Percentiles rank a stretch among this genome's conserved stretches.
Conservation (phyloP, 2,888 invertebrate genomes). For the Euzophera pinguis region DNA sequence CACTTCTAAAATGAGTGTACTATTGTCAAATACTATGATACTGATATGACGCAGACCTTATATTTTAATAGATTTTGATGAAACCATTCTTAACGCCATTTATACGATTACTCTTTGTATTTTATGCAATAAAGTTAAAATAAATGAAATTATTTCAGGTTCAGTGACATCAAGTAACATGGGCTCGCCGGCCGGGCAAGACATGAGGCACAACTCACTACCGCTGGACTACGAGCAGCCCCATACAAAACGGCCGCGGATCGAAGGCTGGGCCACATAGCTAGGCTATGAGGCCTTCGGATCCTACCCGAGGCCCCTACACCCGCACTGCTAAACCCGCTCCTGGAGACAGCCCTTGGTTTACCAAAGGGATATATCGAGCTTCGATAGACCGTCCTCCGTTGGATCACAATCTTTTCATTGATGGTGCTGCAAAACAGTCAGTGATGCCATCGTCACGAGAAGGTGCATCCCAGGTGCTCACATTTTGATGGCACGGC, state of each 20-base stretch:
- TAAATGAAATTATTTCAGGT: slow-evolving; percentile 67
- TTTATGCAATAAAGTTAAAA: no score
- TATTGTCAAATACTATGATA: no score
- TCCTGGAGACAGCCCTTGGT: slow-evolving; percentile 27
- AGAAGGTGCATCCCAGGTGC: slow-evolving; percentile 57
- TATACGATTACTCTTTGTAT: no score
- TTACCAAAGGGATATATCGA: slow-evolving; percentile 30
- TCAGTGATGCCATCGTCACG: slow-evolving; percentile 33
- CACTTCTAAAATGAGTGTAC: no score
- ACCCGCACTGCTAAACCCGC: slow-evolving; percentile 71
- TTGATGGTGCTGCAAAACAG: slow-evolving; percentile 24
- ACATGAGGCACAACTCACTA: slow-evolving; percentile 68
- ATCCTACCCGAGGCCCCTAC: slow-evolving; percentile 70
- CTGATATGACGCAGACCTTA: no score
- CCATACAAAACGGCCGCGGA: slow-evolving; percentile 90
- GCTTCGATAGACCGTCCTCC: slow-evolving; percentile 42
- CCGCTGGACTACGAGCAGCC: slow-evolving; percentile 79
- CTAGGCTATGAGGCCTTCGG: slow-evolving; percentile 77
- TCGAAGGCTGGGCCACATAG: slow-evolving; percentile 97
- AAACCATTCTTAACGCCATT: no score
- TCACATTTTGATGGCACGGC: slow-evolving; percentile 50
- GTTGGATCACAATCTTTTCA: slow-evolving; percentile 26
- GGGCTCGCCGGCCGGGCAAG: slow-evolving; percentile 84
- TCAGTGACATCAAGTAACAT: slow-evolving; percentile 92
- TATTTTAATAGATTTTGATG: no score